A percentile compares a stretch with the other conserved stretches of the same genome.
phyloP scores from a whole-genome alignment of 2,797 vertebrate genomes.

The Ambastaia sidthimunki region DNA sequence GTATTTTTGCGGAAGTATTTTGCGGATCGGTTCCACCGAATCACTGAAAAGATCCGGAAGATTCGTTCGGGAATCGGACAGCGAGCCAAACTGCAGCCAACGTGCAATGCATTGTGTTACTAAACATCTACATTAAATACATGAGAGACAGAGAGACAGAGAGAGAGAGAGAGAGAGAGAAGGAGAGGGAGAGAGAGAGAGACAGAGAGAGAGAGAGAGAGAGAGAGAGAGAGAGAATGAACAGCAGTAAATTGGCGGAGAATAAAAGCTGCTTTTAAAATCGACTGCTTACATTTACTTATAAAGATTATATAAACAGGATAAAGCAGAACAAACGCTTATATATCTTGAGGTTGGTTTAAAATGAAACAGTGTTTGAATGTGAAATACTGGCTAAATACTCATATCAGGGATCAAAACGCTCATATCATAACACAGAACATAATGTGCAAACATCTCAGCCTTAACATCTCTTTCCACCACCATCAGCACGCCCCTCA shows the following conservation, averaged over 20 bases:
- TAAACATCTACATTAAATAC: constrained; percentile 47
- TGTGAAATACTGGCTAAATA: too few relatives aligned
- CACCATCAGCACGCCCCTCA: not conserved
- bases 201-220: not conserved
- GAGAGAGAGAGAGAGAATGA: constrained; percentile 44
- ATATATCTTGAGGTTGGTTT: too few relatives aligned
- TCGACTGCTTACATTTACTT: constrained; percentile 40
- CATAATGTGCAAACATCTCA: constrained; percentile 33
- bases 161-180: constrained; percentile 1
- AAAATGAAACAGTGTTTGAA: too few relatives aligned
- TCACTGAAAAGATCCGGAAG: not conserved
- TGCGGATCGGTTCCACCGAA: not conserved
- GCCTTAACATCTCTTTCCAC: constrained; percentile 52
- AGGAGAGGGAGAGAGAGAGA: too few relatives aligned
- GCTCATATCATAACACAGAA: constrained; percentile 2
- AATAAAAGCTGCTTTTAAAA: constrained; percentile 56
- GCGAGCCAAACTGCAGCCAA: constrained; percentile 15
- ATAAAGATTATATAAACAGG: constrained; percentile 7
- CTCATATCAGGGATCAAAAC: not conserved
- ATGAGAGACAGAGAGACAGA: not conserved
- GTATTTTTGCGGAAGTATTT: too few relatives aligned
- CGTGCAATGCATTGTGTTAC: constrained; percentile 32
- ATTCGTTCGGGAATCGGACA: not conserved
- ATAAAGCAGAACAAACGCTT: not conserved
- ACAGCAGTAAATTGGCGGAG: constrained; percentile 57